phyloP scores from a whole-genome alignment of 2,797 vertebrate species.

The Aeoliscus strigatus region DNA sequence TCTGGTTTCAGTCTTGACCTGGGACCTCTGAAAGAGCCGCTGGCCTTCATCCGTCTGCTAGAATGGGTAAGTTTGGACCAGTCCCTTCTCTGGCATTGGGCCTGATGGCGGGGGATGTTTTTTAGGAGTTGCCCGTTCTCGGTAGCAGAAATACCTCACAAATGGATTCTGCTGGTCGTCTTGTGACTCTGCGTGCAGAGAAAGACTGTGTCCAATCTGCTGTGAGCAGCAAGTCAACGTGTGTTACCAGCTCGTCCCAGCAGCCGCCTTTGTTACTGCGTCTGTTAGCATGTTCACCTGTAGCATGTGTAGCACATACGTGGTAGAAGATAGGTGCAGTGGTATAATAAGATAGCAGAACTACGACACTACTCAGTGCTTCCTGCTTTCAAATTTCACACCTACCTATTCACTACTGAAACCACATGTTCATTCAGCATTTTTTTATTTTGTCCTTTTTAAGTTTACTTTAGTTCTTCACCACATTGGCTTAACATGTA shows the following conservation, averaged over 20 bases:
- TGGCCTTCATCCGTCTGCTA: slow-evolving; percentile 88
- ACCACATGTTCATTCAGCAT: too few relatives aligned
- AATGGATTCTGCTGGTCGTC: slow-evolving; percentile 38
- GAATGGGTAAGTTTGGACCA: slow-evolving; percentile 83
- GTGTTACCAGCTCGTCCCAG: not conserved
- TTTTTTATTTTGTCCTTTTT: too few relatives aligned
- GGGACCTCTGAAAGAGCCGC: slow-evolving; percentile 83
- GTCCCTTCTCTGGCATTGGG: slow-evolving; percentile 17
- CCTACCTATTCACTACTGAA: too few relatives aligned
- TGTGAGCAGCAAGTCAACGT: slow-evolving; percentile 1
- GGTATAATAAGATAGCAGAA: too few relatives aligned
- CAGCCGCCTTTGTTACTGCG: too few relatives aligned
- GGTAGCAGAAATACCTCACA: slow-evolving; percentile 1
- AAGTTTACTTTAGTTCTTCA: too few relatives aligned
- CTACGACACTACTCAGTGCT: too few relatives aligned
- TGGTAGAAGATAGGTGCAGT: too few relatives aligned
- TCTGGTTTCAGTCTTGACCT: slow-evolving; percentile 75
- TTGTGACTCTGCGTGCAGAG: slow-evolving; percentile 45
- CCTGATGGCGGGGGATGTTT: slow-evolving; percentile 1
- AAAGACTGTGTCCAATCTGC: slow-evolving; percentile 18
- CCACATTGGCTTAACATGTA: too few relatives aligned
- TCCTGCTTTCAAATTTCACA: too few relatives aligned
- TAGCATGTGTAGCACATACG: too few relatives aligned
- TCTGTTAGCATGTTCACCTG: not conserved
- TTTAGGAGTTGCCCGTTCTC: slow-evolving; percentile 1